Base-by-base conservation (phyloP, 1,140 invertebrate species). In the Pectinophora gossypiella region DNA sequence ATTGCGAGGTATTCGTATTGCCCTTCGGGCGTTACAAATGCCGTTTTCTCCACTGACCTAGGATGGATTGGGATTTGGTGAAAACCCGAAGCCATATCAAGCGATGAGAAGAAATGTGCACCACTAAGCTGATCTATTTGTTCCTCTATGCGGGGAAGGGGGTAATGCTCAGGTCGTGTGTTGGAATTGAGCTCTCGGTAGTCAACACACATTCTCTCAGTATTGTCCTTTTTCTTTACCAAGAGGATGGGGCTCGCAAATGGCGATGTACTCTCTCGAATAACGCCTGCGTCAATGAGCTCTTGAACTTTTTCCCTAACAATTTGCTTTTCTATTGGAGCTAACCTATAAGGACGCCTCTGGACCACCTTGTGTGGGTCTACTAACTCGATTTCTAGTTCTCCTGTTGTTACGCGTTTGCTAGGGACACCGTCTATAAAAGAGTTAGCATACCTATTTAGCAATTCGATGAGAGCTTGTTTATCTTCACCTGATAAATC, bases 141-240 rank as follows among this genome's bases (percentile, higher is more conserved):
- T 21, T 89, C 84, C 19, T 88, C 81, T 12, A 90, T 89, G 3
- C 72, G 47, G 1, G 89, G 90, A 3, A 91, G 50, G 0, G 89
- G 89, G 55, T 78, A 90, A 10, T 65, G 53, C 49, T 90, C 86
- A 18, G 63, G 67, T 6, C 61, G 52, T 0, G 86, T 89, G 3
- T 83, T 59, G 0, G 48, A 48, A 43, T 60, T 60, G 19, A 55
- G 19, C 18, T 60, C 57, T 15, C 52, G 32, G 21, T 47, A 51
- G 15, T 54, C 51, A 7, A 38, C 13, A 19, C 43, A 45, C 57
- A 32, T 9, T 15, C 36, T 9, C 3, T 54, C 32, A 4, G 56
- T 23, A 42, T 59, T 59, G 32, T 64, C 64, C 38, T 68, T 72
- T 38, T 72, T 72, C 18, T 55, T 52, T 7, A 60, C 57, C 13